Conservation (phyloP, 2,888 invertebrate genomes). For the Eupithecia inturbata region DNA sequence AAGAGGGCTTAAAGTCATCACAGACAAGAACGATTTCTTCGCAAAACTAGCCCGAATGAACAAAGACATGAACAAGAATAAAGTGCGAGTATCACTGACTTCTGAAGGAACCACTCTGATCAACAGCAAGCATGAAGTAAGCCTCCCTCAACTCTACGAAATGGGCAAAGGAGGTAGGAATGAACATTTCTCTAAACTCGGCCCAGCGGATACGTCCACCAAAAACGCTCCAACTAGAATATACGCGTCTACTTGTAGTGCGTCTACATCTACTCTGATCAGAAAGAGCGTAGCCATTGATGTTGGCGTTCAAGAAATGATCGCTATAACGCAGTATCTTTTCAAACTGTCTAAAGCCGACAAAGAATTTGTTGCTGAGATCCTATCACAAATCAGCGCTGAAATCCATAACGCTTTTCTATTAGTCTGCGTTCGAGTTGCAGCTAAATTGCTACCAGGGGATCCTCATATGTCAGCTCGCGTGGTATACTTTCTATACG, state of each 20-base stretch:
- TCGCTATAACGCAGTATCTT: conserved; percentile 12
- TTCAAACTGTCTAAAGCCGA: conserved; percentile 23
- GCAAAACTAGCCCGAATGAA: conserved; percentile 49
- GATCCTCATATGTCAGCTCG: conserved; percentile 13
- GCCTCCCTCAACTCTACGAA: conserved; percentile 42
- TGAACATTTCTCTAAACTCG: conserved; percentile 48
- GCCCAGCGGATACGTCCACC: conserved; percentile 46
- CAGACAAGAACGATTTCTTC: conserved; percentile 54
- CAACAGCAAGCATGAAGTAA: conserved; percentile 46
- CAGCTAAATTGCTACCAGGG: conserved; percentile 2
- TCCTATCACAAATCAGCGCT: conserved; percentile 24
- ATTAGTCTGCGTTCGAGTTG: conserved; percentile 17
- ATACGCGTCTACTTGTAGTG: conserved; percentile 13
- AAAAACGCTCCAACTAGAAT: conserved; percentile 52
- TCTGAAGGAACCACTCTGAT: conserved; percentile 50
- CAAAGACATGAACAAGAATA: conserved; percentile 52
- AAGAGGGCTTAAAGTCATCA: conserved; percentile 54
- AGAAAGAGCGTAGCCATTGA: conserved; percentile 4
- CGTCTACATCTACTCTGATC: not conserved
- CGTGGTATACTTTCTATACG: conserved; percentile 23
- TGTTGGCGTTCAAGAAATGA: not conserved
- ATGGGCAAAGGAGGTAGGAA: conserved; percentile 47
- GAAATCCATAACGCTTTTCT: conserved; percentile 27
- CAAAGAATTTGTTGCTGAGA: conserved; percentile 28
- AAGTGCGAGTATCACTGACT: conserved; percentile 50